Base-by-base conservation (phyloP, 1,140 invertebrate species). In the Eumeta japonica region DNA sequence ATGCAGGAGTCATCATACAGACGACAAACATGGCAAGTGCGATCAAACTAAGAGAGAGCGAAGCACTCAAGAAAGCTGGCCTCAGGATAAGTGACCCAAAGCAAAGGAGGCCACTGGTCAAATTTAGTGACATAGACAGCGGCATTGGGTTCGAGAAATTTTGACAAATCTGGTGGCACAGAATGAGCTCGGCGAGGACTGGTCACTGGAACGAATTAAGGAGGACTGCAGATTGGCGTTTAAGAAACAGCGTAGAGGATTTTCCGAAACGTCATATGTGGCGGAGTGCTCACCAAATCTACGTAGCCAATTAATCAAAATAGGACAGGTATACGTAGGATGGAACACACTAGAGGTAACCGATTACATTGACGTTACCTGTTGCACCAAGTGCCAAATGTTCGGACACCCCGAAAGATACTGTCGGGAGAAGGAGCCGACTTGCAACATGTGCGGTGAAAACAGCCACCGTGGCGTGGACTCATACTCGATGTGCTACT, bases 381-480 rank as follows among this genome's bases (percentile, higher is more conserved):
- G 50, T 32, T 52, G 50, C 29, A 41, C 10, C 3, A 48, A 45
- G 33, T 52, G 52, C 39, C 52, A 58, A 12, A 41, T 42, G 12
- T 55, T 48, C 11, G 51, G 49, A 2, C 55, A 54, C 42, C 45
- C 46, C 0, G 55, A 41, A 11, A 52, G 48, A 14, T 39, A 28
- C 36, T 54, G 51, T 30, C 13, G 43, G 5, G 29, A 47, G 0
- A 24, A 14, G 16, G 35, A 36, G 10, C 11, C 10, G 3, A 30
- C 28, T 0, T 52, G 51, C 16, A 41, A 43, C 10, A 38, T 28
- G 10, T 52, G 50, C 24, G 53, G 41, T 0, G 28, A 45, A 3
- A n/a, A 3, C 0, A 50, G 53, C 0, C 47, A 56, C 36, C 10
- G 19, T 1, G 2, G 3, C 0, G 32, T 20, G 1, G 41, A 37